Evolutionary conservation across 2,113 vertebrate genomes (phyloP).

Genomic region (Cichladusa arquata): DNA sequence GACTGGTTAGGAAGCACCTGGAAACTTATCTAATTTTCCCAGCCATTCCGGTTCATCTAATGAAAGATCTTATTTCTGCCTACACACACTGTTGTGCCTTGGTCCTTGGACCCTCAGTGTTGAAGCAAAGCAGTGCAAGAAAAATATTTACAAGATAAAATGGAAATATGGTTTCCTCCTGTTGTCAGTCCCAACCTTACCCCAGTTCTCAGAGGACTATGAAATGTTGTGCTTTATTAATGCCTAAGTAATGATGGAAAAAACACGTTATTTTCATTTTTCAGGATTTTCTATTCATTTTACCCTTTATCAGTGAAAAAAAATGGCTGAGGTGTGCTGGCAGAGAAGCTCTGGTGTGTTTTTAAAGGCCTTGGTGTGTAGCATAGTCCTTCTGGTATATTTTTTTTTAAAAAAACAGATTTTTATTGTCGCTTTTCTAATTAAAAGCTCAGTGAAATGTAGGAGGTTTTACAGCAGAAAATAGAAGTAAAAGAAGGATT

Average conservation of each 20-base stretch:
- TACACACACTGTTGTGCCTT: background rate
- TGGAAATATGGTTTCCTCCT: slow-evolving; percentile 17
- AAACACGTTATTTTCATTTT: background rate
- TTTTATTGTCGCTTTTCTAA: background rate
- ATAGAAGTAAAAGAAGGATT: background rate
- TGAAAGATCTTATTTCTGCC: slow-evolving; percentile 21
- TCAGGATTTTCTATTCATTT: background rate
- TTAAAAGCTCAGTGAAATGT: background rate
- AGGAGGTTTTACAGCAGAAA: background rate
- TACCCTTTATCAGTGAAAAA: background rate
- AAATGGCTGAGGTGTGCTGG: background rate
- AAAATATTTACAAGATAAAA: background rate
- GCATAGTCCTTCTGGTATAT: background rate
- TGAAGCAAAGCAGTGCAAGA: background rate
- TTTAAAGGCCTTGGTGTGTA: background rate
- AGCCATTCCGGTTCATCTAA: background rate
- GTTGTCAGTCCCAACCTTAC: background rate
- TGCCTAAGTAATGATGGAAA: background rate
- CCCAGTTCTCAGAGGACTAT: background rate
- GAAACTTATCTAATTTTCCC: slow-evolving; percentile 34
- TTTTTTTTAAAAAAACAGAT: background rate
- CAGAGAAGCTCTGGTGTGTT: background rate
- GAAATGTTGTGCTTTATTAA: background rate
- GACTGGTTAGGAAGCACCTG: slow-evolving; percentile 22
- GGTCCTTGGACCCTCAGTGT: background rate